Evolutionary conservation across 1,140 invertebrate genomes (phyloP).

Genomic region (Polypedilum vanderplanki): DNA sequence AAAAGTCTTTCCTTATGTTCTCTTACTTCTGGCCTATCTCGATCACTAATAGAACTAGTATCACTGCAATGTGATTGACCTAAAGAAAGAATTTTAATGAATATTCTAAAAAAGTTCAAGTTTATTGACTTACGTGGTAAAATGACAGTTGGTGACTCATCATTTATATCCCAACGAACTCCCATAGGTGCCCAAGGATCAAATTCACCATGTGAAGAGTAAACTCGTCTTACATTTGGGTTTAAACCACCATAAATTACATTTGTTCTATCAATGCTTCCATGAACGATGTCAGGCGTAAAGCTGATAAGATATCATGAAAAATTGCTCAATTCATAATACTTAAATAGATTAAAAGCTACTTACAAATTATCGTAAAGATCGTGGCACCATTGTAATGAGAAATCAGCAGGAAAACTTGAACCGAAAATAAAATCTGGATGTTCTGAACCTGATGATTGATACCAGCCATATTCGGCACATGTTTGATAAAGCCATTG

Average conservation of each 20-base stretch:
- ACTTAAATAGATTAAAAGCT: too few relatives aligned
- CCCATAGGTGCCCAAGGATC: constrained; percentile 61
- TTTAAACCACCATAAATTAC: constrained; percentile 51
- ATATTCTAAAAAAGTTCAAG: background rate
- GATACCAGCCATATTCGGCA: constrained; percentile 76
- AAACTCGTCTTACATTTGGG: constrained; percentile 53
- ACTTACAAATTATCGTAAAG: constrained; percentile 56
- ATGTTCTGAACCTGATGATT: constrained; percentile 53
- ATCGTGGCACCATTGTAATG: constrained; percentile 58
- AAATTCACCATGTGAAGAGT: constrained; percentile 52
- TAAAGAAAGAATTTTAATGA: constrained; percentile 37
- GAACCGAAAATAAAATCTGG: constrained; percentile 56
- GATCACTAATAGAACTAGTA: constrained; percentile 47
- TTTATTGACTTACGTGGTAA: constrained; percentile 33
- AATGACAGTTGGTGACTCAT: constrained; percentile 48
- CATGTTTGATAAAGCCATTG: constrained; percentile 79
- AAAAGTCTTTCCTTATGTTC: constrained; percentile 38
- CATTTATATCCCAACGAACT: constrained; percentile 46
- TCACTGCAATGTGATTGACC: constrained; percentile 62
- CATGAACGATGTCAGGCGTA: constrained; percentile 44
- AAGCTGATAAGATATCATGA: constrained; percentile 42
- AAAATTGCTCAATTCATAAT: background rate
- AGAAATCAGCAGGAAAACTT: constrained; percentile 52
- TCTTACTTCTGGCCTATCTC: constrained; percentile 48
- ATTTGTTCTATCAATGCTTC: too few relatives aligned